These are phyloP conservation scores for Hippolais icterina DNA, from an alignment of 2,113 vertebrate species.

Conservation along the genomic window DNA sequence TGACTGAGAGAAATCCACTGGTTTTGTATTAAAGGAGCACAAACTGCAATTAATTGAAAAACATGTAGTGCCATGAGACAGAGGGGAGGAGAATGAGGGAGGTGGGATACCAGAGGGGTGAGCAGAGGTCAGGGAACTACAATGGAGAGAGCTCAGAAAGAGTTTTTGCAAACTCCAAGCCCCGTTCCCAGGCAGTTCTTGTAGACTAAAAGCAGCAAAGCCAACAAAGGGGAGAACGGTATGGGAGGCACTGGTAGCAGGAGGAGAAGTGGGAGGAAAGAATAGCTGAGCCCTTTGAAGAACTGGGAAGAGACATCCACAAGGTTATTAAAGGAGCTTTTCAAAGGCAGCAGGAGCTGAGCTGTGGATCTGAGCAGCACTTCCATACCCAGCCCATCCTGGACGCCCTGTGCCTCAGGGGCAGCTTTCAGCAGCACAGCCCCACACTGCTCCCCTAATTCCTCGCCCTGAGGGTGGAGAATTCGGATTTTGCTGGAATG, in stretches of 20 bases:
- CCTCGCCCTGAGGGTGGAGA: neutral
- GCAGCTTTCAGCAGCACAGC: neutral
- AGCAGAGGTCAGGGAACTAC: neutral
- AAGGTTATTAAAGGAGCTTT: neutral
- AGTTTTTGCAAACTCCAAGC: neutral
- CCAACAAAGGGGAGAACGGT: neutral
- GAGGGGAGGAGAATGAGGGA: neutral
- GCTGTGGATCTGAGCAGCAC: neutral
- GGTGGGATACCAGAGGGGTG: neutral
- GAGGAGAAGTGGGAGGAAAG: neutral
- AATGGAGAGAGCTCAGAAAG: neutral
- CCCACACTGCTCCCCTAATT: rapidly evolving
- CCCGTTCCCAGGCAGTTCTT: neutral
- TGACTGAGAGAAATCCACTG: neutral
- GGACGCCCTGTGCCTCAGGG: neutral
- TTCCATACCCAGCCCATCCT: neutral
- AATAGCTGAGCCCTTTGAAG: neutral
- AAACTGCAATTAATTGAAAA: neutral
- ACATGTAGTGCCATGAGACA: rapidly evolving
- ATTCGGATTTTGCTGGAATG: neutral
- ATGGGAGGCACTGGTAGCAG: neutral
- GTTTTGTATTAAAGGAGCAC: neutral
- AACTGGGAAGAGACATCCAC: neutral
- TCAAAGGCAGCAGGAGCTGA: neutral
- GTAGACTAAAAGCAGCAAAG: neutral